Evolutionary conservation across 2,888 invertebrate species (phyloP).

Genomic region (Eilema sororculum): DNA sequence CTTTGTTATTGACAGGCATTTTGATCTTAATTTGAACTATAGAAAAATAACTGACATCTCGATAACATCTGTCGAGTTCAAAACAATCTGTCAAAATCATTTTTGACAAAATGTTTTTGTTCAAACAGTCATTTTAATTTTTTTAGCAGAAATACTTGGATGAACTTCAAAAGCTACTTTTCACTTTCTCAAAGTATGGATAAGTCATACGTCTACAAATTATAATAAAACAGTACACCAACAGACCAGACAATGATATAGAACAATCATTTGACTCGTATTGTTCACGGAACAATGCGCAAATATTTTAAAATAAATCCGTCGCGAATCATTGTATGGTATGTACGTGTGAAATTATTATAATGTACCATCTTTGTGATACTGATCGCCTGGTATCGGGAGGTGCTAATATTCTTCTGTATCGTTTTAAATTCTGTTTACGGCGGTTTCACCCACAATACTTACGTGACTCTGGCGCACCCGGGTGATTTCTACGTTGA

Average conservation of each 20-base stretch:
- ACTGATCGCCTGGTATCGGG: background rate
- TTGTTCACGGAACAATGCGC: conserved; percentile 12
- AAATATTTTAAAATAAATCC: conserved; percentile 13
- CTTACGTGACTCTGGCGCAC: too few relatives aligned
- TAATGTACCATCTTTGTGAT: background rate
- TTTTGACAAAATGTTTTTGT: too few relatives aligned
- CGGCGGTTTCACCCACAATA: background rate
- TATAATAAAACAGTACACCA: conserved; percentile 5
- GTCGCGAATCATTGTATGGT: conserved; percentile 6
- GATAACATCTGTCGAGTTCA: too few relatives aligned
- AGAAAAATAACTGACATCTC: too few relatives aligned
- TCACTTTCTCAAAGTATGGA: background rate
- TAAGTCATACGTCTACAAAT: background rate
- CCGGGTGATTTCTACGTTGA: too few relatives aligned
- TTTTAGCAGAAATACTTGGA: background rate
- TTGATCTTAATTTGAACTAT: too few relatives aligned
- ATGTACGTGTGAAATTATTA: background rate
- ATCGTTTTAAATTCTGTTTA: background rate
- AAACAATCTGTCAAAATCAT: too few relatives aligned
- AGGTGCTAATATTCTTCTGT: background rate
- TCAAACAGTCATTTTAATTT: background rate
- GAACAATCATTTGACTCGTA: conserved; percentile 8
- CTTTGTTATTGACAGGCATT: too few relatives aligned
- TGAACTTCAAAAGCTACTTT: background rate
- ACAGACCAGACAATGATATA: conserved; percentile 2